phyloP scores from a whole-genome alignment of 1,140 invertebrate genomes.

The Probaryconus sp. region DNA sequence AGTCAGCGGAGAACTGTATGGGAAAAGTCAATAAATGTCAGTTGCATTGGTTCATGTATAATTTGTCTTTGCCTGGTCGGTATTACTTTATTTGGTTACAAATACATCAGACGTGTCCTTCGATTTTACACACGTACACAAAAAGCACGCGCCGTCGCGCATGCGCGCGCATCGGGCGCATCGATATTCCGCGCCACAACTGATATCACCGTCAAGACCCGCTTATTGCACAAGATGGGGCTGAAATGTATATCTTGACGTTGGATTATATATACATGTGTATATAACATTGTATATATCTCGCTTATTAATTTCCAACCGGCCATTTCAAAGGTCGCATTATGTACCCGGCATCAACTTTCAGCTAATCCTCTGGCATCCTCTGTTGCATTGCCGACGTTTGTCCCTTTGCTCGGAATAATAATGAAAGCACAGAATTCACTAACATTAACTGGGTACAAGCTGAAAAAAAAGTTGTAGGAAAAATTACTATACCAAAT shows the following conservation, averaged over 20 bases:
- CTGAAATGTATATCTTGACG: conserved; percentile 17
- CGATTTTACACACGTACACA: conserved; percentile 45
- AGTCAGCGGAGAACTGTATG: too few relatives aligned
- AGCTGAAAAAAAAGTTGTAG: too few relatives aligned
- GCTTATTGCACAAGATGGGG: conserved; percentile 28
- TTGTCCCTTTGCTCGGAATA: too few relatives aligned
- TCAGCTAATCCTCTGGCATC: neutral
- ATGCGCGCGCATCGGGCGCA: conserved; percentile 42
- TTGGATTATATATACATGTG: too few relatives aligned
- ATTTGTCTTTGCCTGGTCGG: conserved; percentile 31
- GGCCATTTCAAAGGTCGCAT: conserved; percentile 7
- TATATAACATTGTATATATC: too few relatives aligned
- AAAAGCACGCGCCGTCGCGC: conserved; percentile 27
- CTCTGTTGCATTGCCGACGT: too few relatives aligned
- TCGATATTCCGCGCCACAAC: conserved; percentile 56
- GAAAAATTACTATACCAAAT: too few relatives aligned
- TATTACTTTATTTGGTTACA: conserved; percentile 44
- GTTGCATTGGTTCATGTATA: conserved; percentile 11
- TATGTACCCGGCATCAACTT: neutral
- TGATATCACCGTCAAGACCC: conserved; percentile 35
- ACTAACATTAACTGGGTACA: too few relatives aligned
- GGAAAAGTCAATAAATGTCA: neutral
- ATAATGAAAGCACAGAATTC: too few relatives aligned
- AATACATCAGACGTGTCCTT: conserved; percentile 56
- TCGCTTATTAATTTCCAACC: conserved; percentile 20